Evolutionary conservation across 2,797 vertebrate species (phyloP).

Genomic region (Syngnathus rostellatus): DNA sequence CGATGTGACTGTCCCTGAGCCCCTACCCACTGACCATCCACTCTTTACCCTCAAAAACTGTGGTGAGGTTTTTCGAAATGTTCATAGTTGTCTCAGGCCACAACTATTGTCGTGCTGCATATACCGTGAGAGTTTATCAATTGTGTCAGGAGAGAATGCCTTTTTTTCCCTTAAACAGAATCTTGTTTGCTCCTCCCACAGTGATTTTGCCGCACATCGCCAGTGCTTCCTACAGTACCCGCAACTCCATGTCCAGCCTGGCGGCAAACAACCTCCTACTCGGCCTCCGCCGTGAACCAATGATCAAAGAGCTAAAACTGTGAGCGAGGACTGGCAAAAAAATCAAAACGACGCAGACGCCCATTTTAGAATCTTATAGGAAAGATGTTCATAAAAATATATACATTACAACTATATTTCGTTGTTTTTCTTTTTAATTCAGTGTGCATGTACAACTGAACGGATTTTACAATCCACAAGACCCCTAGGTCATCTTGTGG

Average conservation of each 20-base stretch:
- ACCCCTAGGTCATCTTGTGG: not conserved
- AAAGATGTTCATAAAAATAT: not conserved
- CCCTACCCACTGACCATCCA: slow-evolving; percentile 63
- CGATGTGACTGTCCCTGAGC: slow-evolving; percentile 70
- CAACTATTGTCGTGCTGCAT: not conserved
- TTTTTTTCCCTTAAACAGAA: too few relatives aligned
- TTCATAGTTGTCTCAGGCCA: not conserved
- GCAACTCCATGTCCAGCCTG: slow-evolving; percentile 75
- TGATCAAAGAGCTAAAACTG: slow-evolving; percentile 71
- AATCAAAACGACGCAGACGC: too few relatives aligned
- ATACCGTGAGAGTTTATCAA: not conserved
- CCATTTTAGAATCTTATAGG: not conserved
- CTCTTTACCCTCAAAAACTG: slow-evolving; percentile 72
- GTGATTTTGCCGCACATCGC: slow-evolving; percentile 80
- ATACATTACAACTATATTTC: slow-evolving; percentile 4
- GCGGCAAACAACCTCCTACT: slow-evolving; percentile 77
- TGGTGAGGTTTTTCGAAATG: slow-evolving; percentile 38
- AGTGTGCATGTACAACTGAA: slow-evolving; percentile 46
- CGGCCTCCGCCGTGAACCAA: slow-evolving; percentile 67
- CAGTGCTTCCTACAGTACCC: slow-evolving; percentile 73
- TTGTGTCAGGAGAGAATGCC: not conserved
- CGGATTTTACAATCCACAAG: slow-evolving; percentile 35
- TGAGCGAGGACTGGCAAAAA: slow-evolving; percentile 30
- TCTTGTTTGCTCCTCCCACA: slow-evolving; percentile 30
- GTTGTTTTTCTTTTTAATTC: slow-evolving; percentile 34